phyloP scores from a whole-genome alignment of 2,888 invertebrate species.

The Pachymerium ferrugineum region DNA sequence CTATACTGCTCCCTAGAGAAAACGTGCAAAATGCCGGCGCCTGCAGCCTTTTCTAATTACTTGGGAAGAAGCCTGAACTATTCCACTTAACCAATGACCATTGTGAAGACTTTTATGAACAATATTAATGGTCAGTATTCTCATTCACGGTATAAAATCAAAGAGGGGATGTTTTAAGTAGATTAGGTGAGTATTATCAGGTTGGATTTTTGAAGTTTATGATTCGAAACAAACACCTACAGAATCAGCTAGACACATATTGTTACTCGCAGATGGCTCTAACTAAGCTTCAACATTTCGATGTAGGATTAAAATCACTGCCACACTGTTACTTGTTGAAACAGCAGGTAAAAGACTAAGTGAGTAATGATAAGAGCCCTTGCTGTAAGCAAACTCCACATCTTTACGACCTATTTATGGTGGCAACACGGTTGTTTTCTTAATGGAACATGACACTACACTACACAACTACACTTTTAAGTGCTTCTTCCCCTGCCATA shows the following conservation, averaged over 20 bases:
- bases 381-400: slow-evolving; percentile 23
- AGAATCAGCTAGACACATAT: too few species aligned
- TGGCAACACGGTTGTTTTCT: slow-evolving; percentile 27
- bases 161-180: too few species aligned
- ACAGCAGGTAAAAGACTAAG: slow-evolving; percentile 6
- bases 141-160: too few species aligned
- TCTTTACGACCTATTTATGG: slow-evolving; percentile 25
- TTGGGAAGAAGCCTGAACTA: background rate
- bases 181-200: too few species aligned
- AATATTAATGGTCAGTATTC: too few species aligned
- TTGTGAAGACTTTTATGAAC: too few species aligned
- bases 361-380: slow-evolving; percentile 27
- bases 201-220: too few species aligned
- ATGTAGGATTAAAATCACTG: slow-evolving; percentile 19
- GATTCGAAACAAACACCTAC: too few species aligned
- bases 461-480: slow-evolving; percentile 22
- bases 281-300: background rate
- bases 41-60: slow-evolving; percentile 1
- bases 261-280: too few species aligned
- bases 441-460: slow-evolving; percentile 27
- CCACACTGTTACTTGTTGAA: slow-evolving; percentile 2
- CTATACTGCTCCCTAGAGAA: slow-evolving; percentile 10
- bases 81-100: background rate
- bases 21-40: background rate
- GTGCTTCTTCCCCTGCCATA: slow-evolving; percentile 17